These are phyloP conservation scores for Gambusia affinis DNA, from an alignment of 2,113 vertebrate genomes.

Conservation along the genomic window DNA sequence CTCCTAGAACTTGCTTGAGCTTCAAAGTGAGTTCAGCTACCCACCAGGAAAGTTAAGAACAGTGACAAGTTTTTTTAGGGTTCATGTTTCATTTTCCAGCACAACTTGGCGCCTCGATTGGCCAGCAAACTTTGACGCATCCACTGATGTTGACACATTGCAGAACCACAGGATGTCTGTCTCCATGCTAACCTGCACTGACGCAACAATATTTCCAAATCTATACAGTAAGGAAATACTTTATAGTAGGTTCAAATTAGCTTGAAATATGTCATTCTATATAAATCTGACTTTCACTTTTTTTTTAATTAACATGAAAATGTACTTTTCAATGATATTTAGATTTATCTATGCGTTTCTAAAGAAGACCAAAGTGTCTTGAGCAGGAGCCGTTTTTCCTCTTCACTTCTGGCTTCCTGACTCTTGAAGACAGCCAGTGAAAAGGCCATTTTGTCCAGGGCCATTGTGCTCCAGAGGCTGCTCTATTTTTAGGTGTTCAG, in stretches of 20 bases:
- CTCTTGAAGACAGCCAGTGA: slow-evolving; percentile 24
- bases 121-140: no score
- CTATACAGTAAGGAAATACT: no score
- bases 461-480: slow-evolving; percentile 49
- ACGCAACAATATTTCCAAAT: no score
- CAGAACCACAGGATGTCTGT: no score
- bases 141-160: no score
- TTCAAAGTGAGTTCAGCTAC: background rate
- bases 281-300: background rate
- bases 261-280: no score
- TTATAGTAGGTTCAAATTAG: no score
- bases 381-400: slow-evolving; percentile 1
- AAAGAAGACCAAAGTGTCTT: background rate
- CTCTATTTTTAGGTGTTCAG: slow-evolving; percentile 70
- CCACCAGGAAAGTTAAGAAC: no score
- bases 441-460: slow-evolving; percentile 55
- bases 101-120: no score
- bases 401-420: background rate
- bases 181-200: no score
- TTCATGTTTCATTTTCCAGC: background rate
- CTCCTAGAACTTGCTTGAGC: no score
- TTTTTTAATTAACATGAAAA: background rate
- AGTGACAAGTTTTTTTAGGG: no score
- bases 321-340: background rate
- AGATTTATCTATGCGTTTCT: background rate